Conservation (phyloP, 2,888 invertebrate genomes). For the Tachina lurida region DNA sequence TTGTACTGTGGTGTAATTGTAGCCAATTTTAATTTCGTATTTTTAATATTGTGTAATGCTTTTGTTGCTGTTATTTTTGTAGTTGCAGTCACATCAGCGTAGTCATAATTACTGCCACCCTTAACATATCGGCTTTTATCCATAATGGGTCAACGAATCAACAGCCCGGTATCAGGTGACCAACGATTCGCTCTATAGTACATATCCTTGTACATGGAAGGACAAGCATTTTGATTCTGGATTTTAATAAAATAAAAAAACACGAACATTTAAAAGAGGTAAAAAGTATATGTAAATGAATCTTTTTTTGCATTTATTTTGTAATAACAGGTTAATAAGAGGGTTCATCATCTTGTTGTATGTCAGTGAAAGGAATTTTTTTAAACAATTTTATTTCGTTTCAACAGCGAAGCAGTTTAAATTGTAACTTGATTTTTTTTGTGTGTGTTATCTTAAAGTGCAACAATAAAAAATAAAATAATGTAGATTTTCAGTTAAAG, state of each 20-base stretch:
- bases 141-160: constrained; percentile 81
- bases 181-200: constrained; percentile 88
- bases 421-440: too few species aligned
- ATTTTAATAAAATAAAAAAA: constrained; percentile 42
- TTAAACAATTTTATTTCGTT: background rate
- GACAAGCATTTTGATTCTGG: constrained; percentile 87
- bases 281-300: background rate
- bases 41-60: constrained; percentile 60
- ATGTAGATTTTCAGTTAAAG: too few species aligned
- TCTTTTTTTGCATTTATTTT: background rate
- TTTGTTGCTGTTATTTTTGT: constrained; percentile 57
- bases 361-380: background rate
- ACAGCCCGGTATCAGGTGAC: constrained; percentile 82
- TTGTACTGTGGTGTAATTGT: constrained; percentile 57
- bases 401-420: background rate
- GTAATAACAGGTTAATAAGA: constrained; percentile 5
- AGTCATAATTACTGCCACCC: constrained; percentile 55
- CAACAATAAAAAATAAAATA: too few species aligned
- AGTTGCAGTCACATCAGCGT: constrained; percentile 27
- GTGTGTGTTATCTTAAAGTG: too few species aligned
- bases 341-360: background rate
- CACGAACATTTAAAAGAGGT: background rate
- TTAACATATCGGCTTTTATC: constrained; percentile 70
- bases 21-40: constrained; percentile 64
- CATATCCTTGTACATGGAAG: constrained; percentile 95